phyloP scores from a whole-genome alignment of 1,140 invertebrate species.

The Druon quercuslanigerum region DNA sequence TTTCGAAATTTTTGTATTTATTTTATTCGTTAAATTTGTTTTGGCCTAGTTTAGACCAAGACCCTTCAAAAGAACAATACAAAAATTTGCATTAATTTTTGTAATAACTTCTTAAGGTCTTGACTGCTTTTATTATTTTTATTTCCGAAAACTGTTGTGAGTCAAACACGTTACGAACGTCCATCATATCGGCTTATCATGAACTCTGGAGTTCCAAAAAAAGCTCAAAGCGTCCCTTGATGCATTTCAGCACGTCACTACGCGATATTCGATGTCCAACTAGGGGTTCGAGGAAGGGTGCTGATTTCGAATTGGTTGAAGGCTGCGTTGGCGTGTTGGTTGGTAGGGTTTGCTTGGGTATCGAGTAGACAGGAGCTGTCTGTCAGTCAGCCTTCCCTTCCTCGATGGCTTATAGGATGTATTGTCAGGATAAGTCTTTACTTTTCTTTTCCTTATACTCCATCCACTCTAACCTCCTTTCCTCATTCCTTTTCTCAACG shows the following conservation, averaged over 20 bases:
- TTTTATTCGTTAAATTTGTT: no score
- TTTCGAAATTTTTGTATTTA: no score
- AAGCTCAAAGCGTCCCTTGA: slow-evolving; percentile 24
- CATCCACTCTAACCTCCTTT: slow-evolving; percentile 27
- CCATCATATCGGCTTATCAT: slow-evolving; percentile 13
- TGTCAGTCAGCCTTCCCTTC: slow-evolving; percentile 56
- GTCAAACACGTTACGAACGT: slow-evolving; percentile 10
- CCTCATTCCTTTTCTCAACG: slow-evolving; percentile 38
- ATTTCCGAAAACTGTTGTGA: background rate
- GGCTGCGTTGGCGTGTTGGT: background rate
- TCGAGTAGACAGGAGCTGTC: slow-evolving; percentile 64
- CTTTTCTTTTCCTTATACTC: slow-evolving; percentile 35
- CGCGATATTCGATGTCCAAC: slow-evolving; percentile 37
- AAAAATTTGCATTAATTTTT: no score
- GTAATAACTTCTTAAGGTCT: no score
- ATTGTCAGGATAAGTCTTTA: slow-evolving; percentile 67
- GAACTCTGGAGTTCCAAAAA: background rate
- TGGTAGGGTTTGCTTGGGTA: slow-evolving; percentile 57
- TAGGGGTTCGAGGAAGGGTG: slow-evolving; percentile 23
- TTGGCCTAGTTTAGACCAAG: no score
- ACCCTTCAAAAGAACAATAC: no score
- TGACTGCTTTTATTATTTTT: background rate
- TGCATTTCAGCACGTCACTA: slow-evolving; percentile 31
- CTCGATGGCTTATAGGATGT: slow-evolving; percentile 56
- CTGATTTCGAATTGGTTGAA: slow-evolving; percentile 30